Evolutionary conservation across 2,888 invertebrate species (phyloP).

Genomic region (Drosophila rellima): DNA sequence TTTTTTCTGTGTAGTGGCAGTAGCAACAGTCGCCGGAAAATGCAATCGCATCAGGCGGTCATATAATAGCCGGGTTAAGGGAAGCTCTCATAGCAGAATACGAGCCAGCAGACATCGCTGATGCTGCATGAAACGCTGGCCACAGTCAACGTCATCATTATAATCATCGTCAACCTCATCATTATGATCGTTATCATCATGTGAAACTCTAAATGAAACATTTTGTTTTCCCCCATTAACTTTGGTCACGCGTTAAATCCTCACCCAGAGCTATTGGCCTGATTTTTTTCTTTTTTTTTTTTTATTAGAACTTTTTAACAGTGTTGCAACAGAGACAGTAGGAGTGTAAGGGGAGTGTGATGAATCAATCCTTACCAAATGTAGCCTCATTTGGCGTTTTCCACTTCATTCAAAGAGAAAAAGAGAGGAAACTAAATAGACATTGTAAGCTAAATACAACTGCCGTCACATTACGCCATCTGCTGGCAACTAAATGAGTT

Average conservation of each 20-base stretch:
- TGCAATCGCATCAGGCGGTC: constrained; percentile 45
- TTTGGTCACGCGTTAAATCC: constrained; percentile 40
- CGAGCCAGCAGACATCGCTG: constrained; percentile 1
- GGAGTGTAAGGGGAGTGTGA: background rate
- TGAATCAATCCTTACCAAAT: constrained; percentile 45
- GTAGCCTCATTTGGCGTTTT: constrained; percentile 35
- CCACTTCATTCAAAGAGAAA: constrained; percentile 8
- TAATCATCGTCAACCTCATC: constrained; percentile 22
- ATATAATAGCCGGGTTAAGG: constrained; percentile 26
- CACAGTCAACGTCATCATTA: constrained; percentile 34
- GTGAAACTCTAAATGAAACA: constrained; percentile 52
- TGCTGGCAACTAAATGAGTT: constrained; percentile 46
- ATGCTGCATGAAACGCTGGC: constrained; percentile 17
- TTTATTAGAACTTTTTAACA: constrained; percentile 28
- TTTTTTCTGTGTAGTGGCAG: background rate
- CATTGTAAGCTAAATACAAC: constrained; percentile 22
- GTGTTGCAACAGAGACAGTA: background rate
- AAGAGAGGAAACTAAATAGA: background rate
- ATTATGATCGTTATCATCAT: constrained; percentile 11
- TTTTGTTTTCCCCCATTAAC: constrained; percentile 52
- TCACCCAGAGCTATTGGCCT: background rate
- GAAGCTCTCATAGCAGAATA: background rate
- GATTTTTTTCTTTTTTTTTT: constrained; percentile 27
- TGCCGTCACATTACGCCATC: constrained; percentile 47
- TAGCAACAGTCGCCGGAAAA: constrained; percentile 38